Evolutionary conservation across 30 jellyfish, hydroid and myxozoan genomes (phyloP).

Genomic region (Clytia hemisphaerica): DNA sequence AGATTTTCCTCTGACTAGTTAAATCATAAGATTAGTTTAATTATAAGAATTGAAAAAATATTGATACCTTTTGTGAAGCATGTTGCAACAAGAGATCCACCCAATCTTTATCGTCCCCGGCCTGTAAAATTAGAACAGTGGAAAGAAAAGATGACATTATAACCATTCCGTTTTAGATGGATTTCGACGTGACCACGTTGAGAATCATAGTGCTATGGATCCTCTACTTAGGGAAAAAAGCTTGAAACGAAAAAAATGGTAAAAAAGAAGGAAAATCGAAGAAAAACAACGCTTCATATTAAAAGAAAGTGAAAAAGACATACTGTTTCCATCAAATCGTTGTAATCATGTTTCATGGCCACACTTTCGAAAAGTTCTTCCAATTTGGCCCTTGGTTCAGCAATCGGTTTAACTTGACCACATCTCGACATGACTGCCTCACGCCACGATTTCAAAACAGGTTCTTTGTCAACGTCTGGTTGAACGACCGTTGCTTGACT

Average conservation of each 20-base stretch:
- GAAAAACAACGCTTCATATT: no score
- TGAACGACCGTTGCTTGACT: no score
- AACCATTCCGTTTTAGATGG: no score
- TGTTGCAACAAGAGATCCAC: slow-evolving; percentile 6
- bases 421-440: slow-evolving; percentile 8
- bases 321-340: background rate
- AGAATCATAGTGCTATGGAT: no score
- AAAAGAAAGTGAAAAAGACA: background rate
- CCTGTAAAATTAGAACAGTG: background rate
- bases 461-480: background rate
- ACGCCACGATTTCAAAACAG: background rate
- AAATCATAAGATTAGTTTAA: no score
- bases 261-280: no score
- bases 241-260: no score
- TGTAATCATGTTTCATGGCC: background rate
- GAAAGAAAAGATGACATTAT: background rate
- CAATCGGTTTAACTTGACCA: background rate
- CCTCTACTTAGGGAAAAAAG: no score
- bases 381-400: no score
- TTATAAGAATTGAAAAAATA: no score
- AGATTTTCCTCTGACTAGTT: no score
- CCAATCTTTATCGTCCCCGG: background rate
- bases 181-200: no score
- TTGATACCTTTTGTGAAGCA: slow-evolving; percentile 26
- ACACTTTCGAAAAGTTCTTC: background rate